A percentile compares a stretch with the other conserved stretches of the same genome.
Conservation (phyloP, 2,113 vertebrate species). For the Ictalurus furcatus region DNA sequence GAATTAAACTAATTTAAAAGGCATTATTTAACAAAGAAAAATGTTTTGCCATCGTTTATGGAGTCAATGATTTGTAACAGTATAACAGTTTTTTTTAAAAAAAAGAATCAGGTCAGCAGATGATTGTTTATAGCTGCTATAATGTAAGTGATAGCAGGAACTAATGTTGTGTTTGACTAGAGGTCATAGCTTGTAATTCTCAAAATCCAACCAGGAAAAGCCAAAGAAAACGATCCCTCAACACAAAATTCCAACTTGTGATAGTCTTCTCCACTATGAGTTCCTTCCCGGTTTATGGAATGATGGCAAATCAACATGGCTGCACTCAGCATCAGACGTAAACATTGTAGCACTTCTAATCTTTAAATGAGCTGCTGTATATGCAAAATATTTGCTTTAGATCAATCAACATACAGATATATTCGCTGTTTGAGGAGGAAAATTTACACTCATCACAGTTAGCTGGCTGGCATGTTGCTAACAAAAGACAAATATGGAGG, state of each 20-base stretch:
- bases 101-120: background rate
- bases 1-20: background rate
- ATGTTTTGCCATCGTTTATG: background rate
- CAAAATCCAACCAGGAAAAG: background rate
- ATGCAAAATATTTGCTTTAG: too few species aligned
- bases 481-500: background rate
- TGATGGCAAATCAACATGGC: background rate
- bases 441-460: too few species aligned
- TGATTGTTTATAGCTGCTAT: background rate
- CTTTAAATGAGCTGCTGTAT: too few species aligned
- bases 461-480: background rate
- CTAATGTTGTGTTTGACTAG: background rate
- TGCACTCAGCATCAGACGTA: background rate
- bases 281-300: background rate
- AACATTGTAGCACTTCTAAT: background rate
- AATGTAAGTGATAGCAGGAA: background rate
- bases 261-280: background rate
- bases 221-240: too few species aligned
- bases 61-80: background rate
- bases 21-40: background rate
- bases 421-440: too few species aligned
- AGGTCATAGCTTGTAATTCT: background rate
- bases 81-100: too few species aligned
- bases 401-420: too few species aligned
- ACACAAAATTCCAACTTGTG: too few species aligned